Base-by-base conservation (phyloP, 1,140 invertebrate genomes). In the Diabrotica undecimpunctata region DNA sequence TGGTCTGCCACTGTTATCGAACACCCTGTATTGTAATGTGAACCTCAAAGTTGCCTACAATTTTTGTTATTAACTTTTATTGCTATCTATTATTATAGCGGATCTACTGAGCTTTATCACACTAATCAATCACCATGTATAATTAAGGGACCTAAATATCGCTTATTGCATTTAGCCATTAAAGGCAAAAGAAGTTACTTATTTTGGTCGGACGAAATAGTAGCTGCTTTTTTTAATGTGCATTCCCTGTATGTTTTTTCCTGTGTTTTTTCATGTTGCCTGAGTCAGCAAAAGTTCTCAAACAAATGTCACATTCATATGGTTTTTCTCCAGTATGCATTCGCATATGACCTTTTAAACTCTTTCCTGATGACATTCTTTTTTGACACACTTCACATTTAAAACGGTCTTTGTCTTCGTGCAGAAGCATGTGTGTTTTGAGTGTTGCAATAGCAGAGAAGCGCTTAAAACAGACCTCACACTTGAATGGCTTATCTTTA, bases 401-500 rank as follows among this genome's bases (percentile, higher is more conserved):
- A 35, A 58, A 58, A 5, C 25, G 56, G 11, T 10, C 13, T 37
- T 58, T 36, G 25, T 36, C 36, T 37, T 3, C 38, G 13, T 58
- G 56, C 0, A 11, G 12, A 7, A 14, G 35, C 7, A 38, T n/a
- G 12, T 58, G 56, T 6, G 7, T n/a, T n/a, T 7, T 12, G 0
- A 54, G 7, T 10, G 6, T 12, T 10, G 7, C 7, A 10, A 10
- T 54, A 10, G 6, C 7, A 7, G 11, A 10, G 0, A 61, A 61
- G 2, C 10, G 41, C 13, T 62, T 14, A 54, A 11, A 54, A 7
- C 62, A 64, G 4, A 41, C 35, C 0, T 57, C 36, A 9, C 58
- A 60, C 46, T 60, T 13, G 12, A 46, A 60, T 35, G 58, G 58
- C 10, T 41, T 58, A n/a, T 58, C 37, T 10, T 58, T 13, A 7